A percentile compares a stretch with the other conserved stretches of the same genome.
These are phyloP conservation scores for Arctia plantaginis DNA, from an alignment of 2,888 invertebrate genomes.

Conservation along the genomic window DNA sequence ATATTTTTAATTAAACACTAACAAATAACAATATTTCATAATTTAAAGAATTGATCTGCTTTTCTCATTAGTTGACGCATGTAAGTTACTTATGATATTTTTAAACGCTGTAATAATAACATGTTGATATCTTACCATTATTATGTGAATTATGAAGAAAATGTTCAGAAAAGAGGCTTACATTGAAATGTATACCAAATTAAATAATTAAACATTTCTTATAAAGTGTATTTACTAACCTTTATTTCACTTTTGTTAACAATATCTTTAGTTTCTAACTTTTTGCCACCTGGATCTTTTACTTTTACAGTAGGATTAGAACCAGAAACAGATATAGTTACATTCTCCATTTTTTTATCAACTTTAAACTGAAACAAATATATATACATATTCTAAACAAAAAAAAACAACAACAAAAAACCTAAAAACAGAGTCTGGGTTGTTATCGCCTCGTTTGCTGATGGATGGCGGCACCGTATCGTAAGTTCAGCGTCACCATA, in stretches of 20 bases:
- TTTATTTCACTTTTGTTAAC: slow-evolving; percentile 39
- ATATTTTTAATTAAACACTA: background rate
- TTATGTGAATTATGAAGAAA: too few species aligned
- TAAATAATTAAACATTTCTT: background rate
- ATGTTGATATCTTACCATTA: too few species aligned
- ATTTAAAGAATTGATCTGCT: background rate
- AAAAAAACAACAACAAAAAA: background rate
- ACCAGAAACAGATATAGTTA: slow-evolving; percentile 60
- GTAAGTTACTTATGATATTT: background rate
- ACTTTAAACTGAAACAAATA: slow-evolving; percentile 57
- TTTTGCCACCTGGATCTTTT: slow-evolving; percentile 53
- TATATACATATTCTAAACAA: background rate
- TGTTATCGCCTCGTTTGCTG: too few species aligned
- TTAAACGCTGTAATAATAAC: background rate
- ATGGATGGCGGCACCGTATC: too few species aligned
- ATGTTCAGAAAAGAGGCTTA: background rate
- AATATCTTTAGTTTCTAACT: slow-evolving; percentile 39
- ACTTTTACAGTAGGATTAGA: slow-evolving; percentile 46
- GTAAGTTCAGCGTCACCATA: too few species aligned
- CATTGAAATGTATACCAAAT: background rate
- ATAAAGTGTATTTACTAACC: slow-evolving; percentile 52
- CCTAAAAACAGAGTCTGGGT: background rate
- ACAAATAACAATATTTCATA: background rate
- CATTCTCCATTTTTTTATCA: slow-evolving; percentile 53
- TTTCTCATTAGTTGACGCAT: background rate